A percentile compares a stretch with the other conserved stretches of the same genome.
These are phyloP conservation scores for Chaenogobius annularis DNA, from an alignment of 2,113 vertebrate genomes.

Conservation along the genomic window DNA sequence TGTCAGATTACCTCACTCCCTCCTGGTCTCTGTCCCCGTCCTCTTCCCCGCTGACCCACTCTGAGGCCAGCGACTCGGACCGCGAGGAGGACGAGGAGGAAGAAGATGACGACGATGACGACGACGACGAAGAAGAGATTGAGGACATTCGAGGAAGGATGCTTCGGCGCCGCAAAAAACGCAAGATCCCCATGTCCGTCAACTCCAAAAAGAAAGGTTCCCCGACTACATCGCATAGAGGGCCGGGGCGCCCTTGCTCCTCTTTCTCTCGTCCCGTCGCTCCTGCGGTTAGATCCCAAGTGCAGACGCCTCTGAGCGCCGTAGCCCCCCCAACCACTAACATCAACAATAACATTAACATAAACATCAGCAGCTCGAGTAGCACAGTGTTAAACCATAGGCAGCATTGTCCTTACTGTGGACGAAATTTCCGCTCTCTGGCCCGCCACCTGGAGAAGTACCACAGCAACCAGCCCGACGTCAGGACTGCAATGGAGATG, in stretches of 20 bases:
- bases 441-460: constrained; percentile 79
- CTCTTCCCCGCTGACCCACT: constrained; percentile 78
- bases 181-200: constrained; percentile 53
- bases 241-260: constrained; percentile 66
- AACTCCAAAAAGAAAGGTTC: constrained; percentile 64
- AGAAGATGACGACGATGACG: constrained; percentile 74
- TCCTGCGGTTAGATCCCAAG: constrained; percentile 47
- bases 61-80: constrained; percentile 78
- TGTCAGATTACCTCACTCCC: constrained; percentile 81
- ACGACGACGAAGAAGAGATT: constrained; percentile 75
- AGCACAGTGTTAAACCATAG: constrained; percentile 56
- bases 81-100: constrained; percentile 79
- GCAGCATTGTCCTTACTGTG: constrained; percentile 78
- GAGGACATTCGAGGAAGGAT: constrained; percentile 76
- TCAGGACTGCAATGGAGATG: constrained; percentile 76
- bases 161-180: constrained; percentile 76
- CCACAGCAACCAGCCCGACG: constrained; percentile 76
- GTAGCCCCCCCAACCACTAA: constrained; percentile 72
- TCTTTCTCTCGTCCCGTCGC: constrained; percentile 65
- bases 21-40: constrained; percentile 81
- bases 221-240: constrained; percentile 40
- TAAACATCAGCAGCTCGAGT: constrained; percentile 74
- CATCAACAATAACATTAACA: constrained; percentile 81
- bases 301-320: constrained; percentile 46
- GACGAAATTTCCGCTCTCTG: constrained; percentile 76